These are phyloP conservation scores for Ceyx erithaca DNA, from an alignment of 2,797 vertebrate species.

Conservation along the genomic window DNA sequence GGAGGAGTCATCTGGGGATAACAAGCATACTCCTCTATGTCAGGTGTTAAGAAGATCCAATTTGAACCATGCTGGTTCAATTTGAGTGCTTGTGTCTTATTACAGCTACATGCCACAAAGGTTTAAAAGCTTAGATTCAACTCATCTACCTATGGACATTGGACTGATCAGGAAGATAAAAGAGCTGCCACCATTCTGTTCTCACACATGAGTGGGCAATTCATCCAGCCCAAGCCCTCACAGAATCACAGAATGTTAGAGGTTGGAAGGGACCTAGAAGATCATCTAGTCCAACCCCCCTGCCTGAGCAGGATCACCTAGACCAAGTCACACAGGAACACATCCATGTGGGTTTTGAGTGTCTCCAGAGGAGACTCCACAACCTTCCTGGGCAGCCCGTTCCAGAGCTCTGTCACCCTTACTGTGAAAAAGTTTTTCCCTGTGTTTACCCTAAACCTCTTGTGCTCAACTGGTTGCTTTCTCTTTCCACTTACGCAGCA, in stretches of 20 bases:
- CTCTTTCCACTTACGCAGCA: background rate
- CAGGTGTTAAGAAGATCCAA: background rate
- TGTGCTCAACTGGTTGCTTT: background rate
- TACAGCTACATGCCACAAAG: background rate
- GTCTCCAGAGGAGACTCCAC: no score
- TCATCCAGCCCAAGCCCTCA: background rate
- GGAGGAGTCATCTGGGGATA: background rate
- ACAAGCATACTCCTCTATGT: background rate
- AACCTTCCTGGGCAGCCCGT: no score
- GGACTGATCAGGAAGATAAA: background rate
- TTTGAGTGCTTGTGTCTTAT: background rate
- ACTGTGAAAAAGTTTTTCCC: no score
- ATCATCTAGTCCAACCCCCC: no score
- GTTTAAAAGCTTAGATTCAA: background rate
- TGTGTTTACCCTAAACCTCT: no score
- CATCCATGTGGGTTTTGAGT: no score
- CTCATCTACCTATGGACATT: background rate
- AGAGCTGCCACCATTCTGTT: background rate
- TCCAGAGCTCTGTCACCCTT: no score
- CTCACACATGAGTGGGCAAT: background rate
- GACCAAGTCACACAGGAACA: no score
- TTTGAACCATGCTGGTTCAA: background rate
- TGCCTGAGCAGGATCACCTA: no score
- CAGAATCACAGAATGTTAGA: no score
- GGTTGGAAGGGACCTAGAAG: no score